Evolutionary conservation across 2,888 invertebrate species (phyloP), one percentile per base, ranked within the genome.

Genomic region (Gisinianus flammeolus): DNA sequence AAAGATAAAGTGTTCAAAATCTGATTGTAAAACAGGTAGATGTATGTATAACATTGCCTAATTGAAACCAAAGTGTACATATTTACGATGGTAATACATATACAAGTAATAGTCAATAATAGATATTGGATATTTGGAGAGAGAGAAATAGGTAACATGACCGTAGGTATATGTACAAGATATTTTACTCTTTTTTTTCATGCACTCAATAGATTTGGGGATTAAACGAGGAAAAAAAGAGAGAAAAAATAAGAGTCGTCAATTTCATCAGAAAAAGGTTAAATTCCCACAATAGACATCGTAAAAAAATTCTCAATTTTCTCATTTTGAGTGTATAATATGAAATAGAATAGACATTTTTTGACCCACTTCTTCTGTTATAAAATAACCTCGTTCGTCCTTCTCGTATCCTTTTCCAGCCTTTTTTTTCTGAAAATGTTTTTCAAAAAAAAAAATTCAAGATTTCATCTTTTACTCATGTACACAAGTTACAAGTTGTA

Each of bases 341-440:
- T 6, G 4, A 64, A 5, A 16, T n/a, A 16, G 5, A 73, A 56
- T 56, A 71, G 35, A 73, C 64, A 73, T 64, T 64, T 73, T 73
- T 73, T 73, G 73, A 73, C 73, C 73, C 73, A 73, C 73, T 73
- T 73, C 62, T 19, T 24, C 8, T 56, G 4, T 56, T 12, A 24
- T 62, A 8, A 35, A 8, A 12, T 35, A 35, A 35, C 35, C 35
- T 35, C 35, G 12, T 35, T 35, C 35, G 35, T 35, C 62, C 62
- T 62, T 62, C 58, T 64, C 62, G 12, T 64, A 73, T 73, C 73
- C 73, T 73, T 64, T 73, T 64, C n/a, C 73, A 62, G 64, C 62
- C 56, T 58, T 30, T 16, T 28, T 26, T 24, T 19, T 19, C 5
- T 10, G n/a, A n/a, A 19, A 22, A 56, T 56, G 6, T 56, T n/a